Evolutionary conservation across 2,888 invertebrate species (phyloP), one percentile per base, ranked within the genome.

Genomic region (Hyalella azteca): DNA sequence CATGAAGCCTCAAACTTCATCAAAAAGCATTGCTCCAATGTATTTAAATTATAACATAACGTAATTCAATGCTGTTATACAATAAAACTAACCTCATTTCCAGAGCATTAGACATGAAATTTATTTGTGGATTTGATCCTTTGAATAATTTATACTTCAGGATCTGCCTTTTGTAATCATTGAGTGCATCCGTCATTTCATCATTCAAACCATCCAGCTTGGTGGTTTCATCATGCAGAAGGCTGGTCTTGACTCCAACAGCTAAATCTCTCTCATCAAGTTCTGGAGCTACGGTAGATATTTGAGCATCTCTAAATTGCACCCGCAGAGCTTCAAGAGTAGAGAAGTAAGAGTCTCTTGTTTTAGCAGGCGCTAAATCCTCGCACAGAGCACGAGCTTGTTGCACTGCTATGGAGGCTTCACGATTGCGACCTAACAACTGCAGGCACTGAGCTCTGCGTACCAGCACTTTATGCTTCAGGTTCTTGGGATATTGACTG

Each of bases 381-480:
- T 66, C 66, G 19, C 66, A 66, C 3, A 66, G 66, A 36, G 66
- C 36, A 3, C 66, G 59, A n/a, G 59, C 66, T 41, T 66, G 13
- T 11, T 26, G 39, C 1, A 59, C 41, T 1, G 48, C 41, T 11
- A 26, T 19, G 0, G n/a, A 29, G 32, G 54, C 54, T 59, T 78
- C 78, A 41, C 39, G 15, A 19, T 32, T 15, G 9, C 41, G 40
- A 13, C 78, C 78, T 26, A 78, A 32, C 19, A 29, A 26, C 22
- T 60, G 48, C 13, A 78, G 66, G 19, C 60, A 39, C 40, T 60
- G 60, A 7, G 48, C 66, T n/a, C 66, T 39, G 19, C 78, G 39
- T 22, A 60, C 66, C 11, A 41, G 32, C 15, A 78, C 36, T 45
- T 78, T 78, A 15, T 66, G 45, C n/a, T 45, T 39, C 19, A 41